Evolutionary conservation across 2,888 invertebrate species (phyloP).

Genomic region (Drosophila anomelani): DNA sequence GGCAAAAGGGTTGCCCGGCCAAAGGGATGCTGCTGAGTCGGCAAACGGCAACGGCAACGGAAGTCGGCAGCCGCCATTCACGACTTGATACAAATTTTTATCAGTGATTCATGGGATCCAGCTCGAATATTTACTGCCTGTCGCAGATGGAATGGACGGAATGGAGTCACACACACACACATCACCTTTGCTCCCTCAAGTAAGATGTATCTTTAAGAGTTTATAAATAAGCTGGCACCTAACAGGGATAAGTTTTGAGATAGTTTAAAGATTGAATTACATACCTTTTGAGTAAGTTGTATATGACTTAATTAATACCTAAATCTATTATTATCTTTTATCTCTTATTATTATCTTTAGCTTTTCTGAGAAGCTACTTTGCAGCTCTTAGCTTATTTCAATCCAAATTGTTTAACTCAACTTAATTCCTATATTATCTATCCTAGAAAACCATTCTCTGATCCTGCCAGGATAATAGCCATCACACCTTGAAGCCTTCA

Average conservation of each 20-base stretch:
- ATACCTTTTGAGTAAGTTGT: not conserved
- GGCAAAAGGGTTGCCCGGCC: slow-evolving; percentile 1
- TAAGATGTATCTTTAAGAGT: slow-evolving; percentile 13
- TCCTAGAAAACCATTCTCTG: not conserved
- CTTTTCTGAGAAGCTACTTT: not conserved
- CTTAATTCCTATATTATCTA: not conserved
- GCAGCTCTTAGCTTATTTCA: not conserved
- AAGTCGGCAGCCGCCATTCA: slow-evolving; percentile 25
- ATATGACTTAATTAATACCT: not conserved
- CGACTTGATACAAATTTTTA: slow-evolving; percentile 23
- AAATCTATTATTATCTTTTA: not conserved
- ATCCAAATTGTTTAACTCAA: not conserved
- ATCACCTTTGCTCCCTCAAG: not conserved
- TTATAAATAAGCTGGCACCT: not conserved
- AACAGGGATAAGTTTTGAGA: not conserved
- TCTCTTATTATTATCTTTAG: not conserved
- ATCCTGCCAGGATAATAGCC: too few relatives aligned
- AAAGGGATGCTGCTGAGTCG: slow-evolving; percentile 1
- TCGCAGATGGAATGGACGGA: not conserved
- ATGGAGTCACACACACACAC: not conserved
- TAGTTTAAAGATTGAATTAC: slow-evolving; percentile 1
- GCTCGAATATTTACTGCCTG: slow-evolving; percentile 23
- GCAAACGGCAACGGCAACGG: slow-evolving; percentile 11
- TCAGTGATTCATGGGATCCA: slow-evolving; percentile 33
- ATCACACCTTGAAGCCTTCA: not conserved